phyloP scores from a whole-genome alignment of 2,888 invertebrate genomes.

The Crepidodera aurea region DNA sequence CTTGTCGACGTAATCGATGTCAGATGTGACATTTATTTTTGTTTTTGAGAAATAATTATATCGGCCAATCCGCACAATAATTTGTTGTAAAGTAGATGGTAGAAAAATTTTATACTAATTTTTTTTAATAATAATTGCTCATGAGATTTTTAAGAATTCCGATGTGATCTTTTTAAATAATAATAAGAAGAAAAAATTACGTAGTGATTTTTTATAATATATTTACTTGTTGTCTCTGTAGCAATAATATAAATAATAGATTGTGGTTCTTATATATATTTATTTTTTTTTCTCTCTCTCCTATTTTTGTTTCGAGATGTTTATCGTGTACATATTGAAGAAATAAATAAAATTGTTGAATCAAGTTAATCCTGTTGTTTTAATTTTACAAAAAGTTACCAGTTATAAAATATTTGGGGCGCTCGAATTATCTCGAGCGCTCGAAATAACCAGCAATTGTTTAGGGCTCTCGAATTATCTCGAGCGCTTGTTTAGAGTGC shows the following conservation, averaged over 20 bases:
- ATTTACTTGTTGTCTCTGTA: background rate
- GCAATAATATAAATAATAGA: slow-evolving; percentile 22
- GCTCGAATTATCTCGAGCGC: too few species aligned
- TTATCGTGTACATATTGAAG: slow-evolving; percentile 17
- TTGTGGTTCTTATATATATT: slow-evolving; percentile 18
- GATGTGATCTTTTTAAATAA: slow-evolving; percentile 24
- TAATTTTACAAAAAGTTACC: too few species aligned
- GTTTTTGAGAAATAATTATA: background rate
- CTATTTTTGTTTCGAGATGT: slow-evolving; percentile 19
- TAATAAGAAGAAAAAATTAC: slow-evolving; percentile 13
- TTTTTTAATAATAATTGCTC: slow-evolving; percentile 17
- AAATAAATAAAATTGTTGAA: slow-evolving; percentile 18
- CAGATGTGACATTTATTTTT: too few species aligned
- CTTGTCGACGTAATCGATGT: too few species aligned
- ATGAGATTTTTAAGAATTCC: slow-evolving; percentile 8
- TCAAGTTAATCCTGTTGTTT: background rate
- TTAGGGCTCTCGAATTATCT: too few species aligned
- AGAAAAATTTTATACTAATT: slow-evolving; percentile 16
- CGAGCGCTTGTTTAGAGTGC: too few species aligned
- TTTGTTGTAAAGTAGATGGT: background rate
- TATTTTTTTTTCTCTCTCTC: slow-evolving; percentile 15
- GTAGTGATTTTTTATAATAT: background rate
- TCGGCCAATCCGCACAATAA: slow-evolving; percentile 20
- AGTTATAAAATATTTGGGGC: too few species aligned
- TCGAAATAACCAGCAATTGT: too few species aligned